Evolutionary conservation across 2,888 invertebrate species (phyloP).

Genomic region (Stomorhina lunata): DNA sequence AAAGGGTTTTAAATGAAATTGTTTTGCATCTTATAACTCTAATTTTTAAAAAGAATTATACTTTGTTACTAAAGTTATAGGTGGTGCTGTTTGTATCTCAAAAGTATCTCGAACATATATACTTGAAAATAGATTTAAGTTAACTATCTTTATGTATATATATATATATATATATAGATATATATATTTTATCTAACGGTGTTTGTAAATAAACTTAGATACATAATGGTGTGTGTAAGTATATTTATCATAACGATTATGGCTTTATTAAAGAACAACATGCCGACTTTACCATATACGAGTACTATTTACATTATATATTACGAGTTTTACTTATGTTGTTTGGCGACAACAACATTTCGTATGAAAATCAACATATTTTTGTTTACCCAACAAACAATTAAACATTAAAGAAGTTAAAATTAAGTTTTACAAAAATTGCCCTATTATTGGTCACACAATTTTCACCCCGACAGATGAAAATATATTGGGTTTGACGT

Average conservation of each 20-base stretch:
- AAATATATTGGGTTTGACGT: too few relatives aligned
- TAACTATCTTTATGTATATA: neutral
- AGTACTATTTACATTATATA: neutral
- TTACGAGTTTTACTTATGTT: neutral
- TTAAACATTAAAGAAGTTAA: neutral
- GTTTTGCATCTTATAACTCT: too few relatives aligned
- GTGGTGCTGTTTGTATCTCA: too few relatives aligned
- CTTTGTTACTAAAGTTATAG: too few relatives aligned
- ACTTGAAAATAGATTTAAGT: too few relatives aligned
- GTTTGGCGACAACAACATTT: constrained; percentile 35
- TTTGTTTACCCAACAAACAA: constrained; percentile 16
- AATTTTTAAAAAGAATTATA: too few relatives aligned
- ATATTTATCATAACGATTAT: constrained; percentile 35
- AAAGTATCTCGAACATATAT: too few relatives aligned
- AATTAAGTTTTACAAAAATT: neutral
- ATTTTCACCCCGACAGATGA: too few relatives aligned
- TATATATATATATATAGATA: too few relatives aligned
- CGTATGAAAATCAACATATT: neutral
- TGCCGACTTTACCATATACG: constrained; percentile 35
- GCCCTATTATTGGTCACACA: neutral
- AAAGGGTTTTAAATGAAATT: too few relatives aligned
- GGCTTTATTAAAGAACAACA: constrained; percentile 58
- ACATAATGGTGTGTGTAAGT: neutral
- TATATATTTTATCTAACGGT: too few relatives aligned
- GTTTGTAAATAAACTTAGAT: too few relatives aligned